Base-by-base conservation (phyloP, 2,888 invertebrate genomes). In the Polylopha cassiicola region DNA sequence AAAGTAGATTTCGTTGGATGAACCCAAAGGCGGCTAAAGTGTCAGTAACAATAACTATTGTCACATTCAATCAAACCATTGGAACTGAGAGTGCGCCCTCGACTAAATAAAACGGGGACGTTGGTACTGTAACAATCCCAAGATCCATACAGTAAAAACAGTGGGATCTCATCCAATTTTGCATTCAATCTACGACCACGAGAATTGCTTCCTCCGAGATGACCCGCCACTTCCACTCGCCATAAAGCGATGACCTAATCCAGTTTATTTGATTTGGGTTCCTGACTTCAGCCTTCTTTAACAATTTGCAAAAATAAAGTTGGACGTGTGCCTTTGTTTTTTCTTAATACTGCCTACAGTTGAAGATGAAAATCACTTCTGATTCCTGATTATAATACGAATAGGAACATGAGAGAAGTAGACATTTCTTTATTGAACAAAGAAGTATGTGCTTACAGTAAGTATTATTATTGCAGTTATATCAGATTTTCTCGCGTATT, bases 211-310 rank as follows among this genome's bases (percentile, higher is more conserved):
- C 78, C 74, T 75, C 65, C 63, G 73, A 82, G 82, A 84, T 84
- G 81, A 79, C 82, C 82, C 80, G 76, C 73, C 79, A 75, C 73
- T 80, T 80, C 76, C 68, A 70, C 68, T 71, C 68, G 75, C 71
- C 70, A 75, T 84, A 82, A 82, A 82, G 73, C 75, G 80, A 80
- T 82, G 80, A 81, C 81, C 81, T 79, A 79, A 82, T 84, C 82
- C 74, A 61, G 73, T 82, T 82, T 82, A 82, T 82, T 80, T 77
- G 80, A 82, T 81, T 81, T 73, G 77, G 77, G 73, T 73, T 66
- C 65, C 71, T 73, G 71, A 73, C 69, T 75, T 63, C 68, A 65
- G 69, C 65, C 66, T 69, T 68, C 70, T 74, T 77, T 73, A 73
- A 65, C 73, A 71, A 73, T 76, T 74, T 67, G 66, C 61, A 58